These are phyloP conservation scores for Emmelina monodactyla DNA, from an alignment of 2,888 invertebrate genomes.

Conservation along the genomic window DNA sequence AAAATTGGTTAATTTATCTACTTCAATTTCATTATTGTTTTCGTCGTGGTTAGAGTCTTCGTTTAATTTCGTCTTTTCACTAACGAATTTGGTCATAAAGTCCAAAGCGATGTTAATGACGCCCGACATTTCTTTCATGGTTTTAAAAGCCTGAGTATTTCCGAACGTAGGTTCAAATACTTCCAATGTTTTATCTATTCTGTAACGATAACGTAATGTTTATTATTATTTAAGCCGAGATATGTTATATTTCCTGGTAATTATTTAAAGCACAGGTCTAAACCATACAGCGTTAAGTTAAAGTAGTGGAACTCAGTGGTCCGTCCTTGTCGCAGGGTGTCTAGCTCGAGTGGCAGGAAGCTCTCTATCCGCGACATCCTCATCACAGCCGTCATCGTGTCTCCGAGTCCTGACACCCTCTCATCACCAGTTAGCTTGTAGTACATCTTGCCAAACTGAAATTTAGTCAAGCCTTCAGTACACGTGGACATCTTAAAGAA, in stretches of 20 bases:
- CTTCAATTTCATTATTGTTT: no score
- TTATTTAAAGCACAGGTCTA: no score
- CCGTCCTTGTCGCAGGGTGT: constrained; percentile 24
- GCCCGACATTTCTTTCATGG: constrained; percentile 34
- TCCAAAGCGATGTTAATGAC: no score
- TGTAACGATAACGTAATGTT: no score
- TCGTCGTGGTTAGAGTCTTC: no score
- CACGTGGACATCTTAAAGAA: neutral
- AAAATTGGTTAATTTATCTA: no score
- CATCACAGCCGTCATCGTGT: constrained; percentile 44
- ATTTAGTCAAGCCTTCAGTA: neutral
- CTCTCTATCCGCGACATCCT: constrained; percentile 44
- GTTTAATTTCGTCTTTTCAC: no score
- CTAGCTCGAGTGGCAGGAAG: constrained; percentile 55
- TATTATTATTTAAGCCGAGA: no score
- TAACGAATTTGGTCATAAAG: no score
- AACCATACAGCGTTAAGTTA: constrained; percentile 40
- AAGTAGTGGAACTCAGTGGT: constrained; percentile 42
- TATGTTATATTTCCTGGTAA: no score
- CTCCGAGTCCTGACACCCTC: constrained; percentile 41
- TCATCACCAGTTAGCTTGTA: constrained; percentile 54
- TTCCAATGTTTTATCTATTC: constrained; percentile 38
- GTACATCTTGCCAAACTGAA: constrained; percentile 52
- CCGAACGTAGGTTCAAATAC: constrained; percentile 45
- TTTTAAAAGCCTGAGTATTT: constrained; percentile 37